Base-by-base conservation (phyloP, 2,888 invertebrate species). In the Bibio marci region DNA sequence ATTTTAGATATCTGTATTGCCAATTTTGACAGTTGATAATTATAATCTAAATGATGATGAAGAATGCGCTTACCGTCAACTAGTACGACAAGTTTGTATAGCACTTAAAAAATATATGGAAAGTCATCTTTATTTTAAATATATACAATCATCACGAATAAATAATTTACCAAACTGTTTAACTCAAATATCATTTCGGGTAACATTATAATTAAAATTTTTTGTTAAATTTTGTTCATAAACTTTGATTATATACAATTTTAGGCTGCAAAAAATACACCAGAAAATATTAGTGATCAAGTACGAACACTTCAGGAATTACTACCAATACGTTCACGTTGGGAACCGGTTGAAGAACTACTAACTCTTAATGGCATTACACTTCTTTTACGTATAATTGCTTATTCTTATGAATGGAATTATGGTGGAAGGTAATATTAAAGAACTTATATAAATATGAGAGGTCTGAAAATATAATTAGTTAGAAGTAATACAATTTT, bases 391-490 rank as follows among this genome's bases (percentile, higher is more conserved):
- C 80, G 85, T 56, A 80, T 94, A 4, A 80, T 94, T 15, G 86
- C 83, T 1, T 79, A 85, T 51, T 80, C 88, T 0, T 83, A 85
- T 54, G 87, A 91, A 50, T 92, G 92, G 91, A 87, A 83, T 60
- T 86, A 80, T 54, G 79, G 79, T 47, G 88, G 88, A 49, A 73
- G 80, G 72, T 73, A 51, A n/a, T n/a, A n/a, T n/a, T n/a, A 50
- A 45, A n/a, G n/a, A n/a, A n/a, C n/a, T n/a, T n/a, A n/a, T n/a
- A n/a, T n/a, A n/a, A n/a, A n/a, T n/a, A n/a, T n/a, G n/a, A 40
- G 28, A 14, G 15, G 7, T 30, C 13, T 30, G 4, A n/a, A 30
- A 13, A 30, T 30, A 30, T 30, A n/a, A n/a, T 30, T 30, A 31
- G n/a, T n/a, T 28, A n/a, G n/a, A 28, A 28, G n/a, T 4, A 28